Evolutionary conservation across 2,113 vertebrate species (phyloP).

Genomic region (Perca flavescens): DNA sequence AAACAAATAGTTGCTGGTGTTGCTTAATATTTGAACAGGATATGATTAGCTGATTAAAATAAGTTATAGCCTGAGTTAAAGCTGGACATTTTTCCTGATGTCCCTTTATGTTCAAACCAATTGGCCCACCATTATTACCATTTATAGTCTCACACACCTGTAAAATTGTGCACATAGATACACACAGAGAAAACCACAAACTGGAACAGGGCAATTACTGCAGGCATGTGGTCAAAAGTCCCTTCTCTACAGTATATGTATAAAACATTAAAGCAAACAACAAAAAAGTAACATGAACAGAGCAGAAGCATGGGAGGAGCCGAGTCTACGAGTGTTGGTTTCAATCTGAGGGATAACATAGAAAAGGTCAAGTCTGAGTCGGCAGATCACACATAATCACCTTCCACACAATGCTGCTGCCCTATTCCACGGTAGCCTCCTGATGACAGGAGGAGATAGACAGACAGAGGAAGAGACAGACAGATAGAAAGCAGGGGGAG

Average conservation of each 20-base stretch:
- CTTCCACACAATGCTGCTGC: constrained; percentile 75
- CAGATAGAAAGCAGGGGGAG: constrained; percentile 30
- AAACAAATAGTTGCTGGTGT: constrained; percentile 3
- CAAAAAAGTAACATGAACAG: constrained; percentile 22
- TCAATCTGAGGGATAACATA: constrained; percentile 75
- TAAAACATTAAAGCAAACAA: constrained; percentile 56
- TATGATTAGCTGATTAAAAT: constrained; percentile 18
- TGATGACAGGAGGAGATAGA: constrained; percentile 80
- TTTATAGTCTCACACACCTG: constrained; percentile 36
- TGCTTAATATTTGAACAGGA: not conserved
- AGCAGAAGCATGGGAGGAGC: constrained; percentile 47
- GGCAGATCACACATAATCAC: constrained; percentile 85
- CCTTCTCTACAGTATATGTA: constrained; percentile 38
- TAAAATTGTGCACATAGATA: constrained; percentile 17
- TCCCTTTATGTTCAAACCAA: not conserved
- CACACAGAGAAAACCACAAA: constrained; percentile 32
- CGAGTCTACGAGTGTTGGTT: constrained; percentile 63
- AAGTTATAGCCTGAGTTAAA: not conserved
- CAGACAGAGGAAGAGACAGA: constrained; percentile 62
- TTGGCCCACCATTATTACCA: not conserved
- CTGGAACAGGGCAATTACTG: constrained; percentile 48
- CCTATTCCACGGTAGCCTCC: constrained; percentile 76
- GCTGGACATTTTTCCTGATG: not conserved
- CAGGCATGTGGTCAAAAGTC: constrained; percentile 43
- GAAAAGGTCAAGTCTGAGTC: constrained; percentile 86